These are phyloP conservation scores for Himantopus leucocephalus DNA, from an alignment of 2,113 vertebrate genomes.

Conservation along the genomic window DNA sequence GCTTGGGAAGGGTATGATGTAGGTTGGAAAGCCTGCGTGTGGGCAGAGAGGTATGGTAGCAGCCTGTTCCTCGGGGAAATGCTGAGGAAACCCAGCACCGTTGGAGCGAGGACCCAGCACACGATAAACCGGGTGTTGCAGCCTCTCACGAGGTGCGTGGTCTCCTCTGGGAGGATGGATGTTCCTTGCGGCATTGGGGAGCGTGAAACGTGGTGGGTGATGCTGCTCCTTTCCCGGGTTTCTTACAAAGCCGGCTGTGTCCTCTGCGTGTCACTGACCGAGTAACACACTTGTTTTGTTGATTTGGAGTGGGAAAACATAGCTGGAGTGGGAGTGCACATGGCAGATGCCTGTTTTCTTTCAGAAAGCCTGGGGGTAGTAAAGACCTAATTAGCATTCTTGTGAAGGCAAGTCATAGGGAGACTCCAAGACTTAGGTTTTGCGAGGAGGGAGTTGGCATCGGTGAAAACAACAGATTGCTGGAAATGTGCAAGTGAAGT, in stretches of 20 bases:
- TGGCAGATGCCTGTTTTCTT: slow-evolving; percentile 50
- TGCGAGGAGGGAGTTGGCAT: neutral
- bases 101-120: neutral
- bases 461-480: slow-evolving; percentile 33
- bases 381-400: slow-evolving; percentile 54
- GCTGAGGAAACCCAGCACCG: neutral
- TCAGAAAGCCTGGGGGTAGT: slow-evolving; percentile 52
- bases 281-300: slow-evolving; percentile 52
- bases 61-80: neutral
- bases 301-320: slow-evolving; percentile 18
- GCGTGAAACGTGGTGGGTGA: neutral
- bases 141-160: rapidly evolving
- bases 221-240: neutral
- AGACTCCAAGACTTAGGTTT: slow-evolving; percentile 23
- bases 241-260: neutral
- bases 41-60: neutral
- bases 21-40: neutral
- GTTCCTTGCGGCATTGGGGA: neutral
- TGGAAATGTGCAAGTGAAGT: neutral
- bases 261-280: slow-evolving; percentile 25
- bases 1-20: neutral
- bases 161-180: neutral
- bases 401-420: slow-evolving; percentile 20
- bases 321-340: slow-evolving; percentile 30
- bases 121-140: rapidly evolving